phyloP scores from a whole-genome alignment of 2,888 invertebrate species.

The Criorhina ranunculi region DNA sequence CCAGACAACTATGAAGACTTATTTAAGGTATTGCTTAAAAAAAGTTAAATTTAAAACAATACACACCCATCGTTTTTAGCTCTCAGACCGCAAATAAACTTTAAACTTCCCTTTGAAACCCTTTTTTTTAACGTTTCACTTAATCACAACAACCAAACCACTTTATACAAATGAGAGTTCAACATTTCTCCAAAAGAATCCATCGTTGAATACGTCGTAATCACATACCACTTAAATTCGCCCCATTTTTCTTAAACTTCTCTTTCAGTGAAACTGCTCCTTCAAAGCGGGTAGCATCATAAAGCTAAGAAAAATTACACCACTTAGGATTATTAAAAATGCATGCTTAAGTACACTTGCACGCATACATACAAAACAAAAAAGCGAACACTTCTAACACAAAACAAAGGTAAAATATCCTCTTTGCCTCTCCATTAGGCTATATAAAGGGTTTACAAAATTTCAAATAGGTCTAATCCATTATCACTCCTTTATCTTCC shows the following conservation, averaged over 20 bases:
- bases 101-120: neutral
- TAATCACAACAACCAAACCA: constrained; percentile 8
- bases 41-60: neutral
- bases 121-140: constrained; percentile 2
- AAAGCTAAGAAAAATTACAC: constrained; percentile 41
- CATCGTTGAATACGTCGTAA: constrained; percentile 12
- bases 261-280: neutral
- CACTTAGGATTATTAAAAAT: constrained; percentile 62
- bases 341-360: constrained; percentile 13
- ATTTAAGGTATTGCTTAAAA: too few relatives aligned
- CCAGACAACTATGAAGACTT: too few relatives aligned
- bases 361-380: neutral
- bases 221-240: constrained; percentile 18
- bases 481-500: constrained; percentile 9
- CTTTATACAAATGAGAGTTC: constrained; percentile 7
- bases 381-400: neutral
- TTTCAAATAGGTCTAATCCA: constrained; percentile 37
- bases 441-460: constrained; percentile 14
- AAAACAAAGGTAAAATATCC: neutral
- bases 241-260: constrained; percentile 15
- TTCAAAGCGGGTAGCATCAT: neutral
- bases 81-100: neutral
- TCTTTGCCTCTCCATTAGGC: constrained; percentile 26
- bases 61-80: neutral
- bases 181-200: constrained; percentile 17